Percentiles rank a stretch among this genome's conserved stretches.
phyloP scores from a whole-genome alignment of 2,888 invertebrate genomes.

The Cheilosia soror region DNA sequence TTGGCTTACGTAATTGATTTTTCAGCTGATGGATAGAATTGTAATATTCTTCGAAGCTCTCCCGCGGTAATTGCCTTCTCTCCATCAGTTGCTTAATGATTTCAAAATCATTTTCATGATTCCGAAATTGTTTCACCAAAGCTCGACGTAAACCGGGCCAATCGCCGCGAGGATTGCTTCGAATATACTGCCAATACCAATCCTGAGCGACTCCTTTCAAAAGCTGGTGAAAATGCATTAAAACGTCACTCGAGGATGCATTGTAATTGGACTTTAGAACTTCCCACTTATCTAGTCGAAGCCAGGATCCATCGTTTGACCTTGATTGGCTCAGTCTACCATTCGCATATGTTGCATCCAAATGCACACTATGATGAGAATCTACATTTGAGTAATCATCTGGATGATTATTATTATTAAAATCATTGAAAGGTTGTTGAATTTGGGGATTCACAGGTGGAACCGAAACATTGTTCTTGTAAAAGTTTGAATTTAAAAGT shows the following conservation, averaged over 20 bases:
- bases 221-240: slow-evolving; percentile 6
- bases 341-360: neutral
- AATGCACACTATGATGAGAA: neutral
- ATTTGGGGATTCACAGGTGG: neutral
- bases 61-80: slow-evolving; percentile 16
- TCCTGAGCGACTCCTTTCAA: slow-evolving; percentile 7
- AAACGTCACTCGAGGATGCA: slow-evolving; percentile 17
- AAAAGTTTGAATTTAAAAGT: neutral
- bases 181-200: slow-evolving; percentile 23
- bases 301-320: neutral
- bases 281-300: slow-evolving; percentile 18
- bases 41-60: slow-evolving; percentile 11
- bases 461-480: neutral
- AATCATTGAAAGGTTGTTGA: no score
- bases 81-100: slow-evolving; percentile 19
- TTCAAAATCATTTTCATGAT: slow-evolving; percentile 24
- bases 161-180: neutral
- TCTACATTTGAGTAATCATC: neutral
- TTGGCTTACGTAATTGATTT: slow-evolving; percentile 18
- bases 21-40: neutral
- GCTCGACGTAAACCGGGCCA: slow-evolving; percentile 4
- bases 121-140: slow-evolving; percentile 7
- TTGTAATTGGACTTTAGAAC: neutral
- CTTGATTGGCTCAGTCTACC: neutral
- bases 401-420: neutral